Evolutionary conservation across 2,797 vertebrate species (phyloP).

Genomic region (Xenentodon cancila): DNA sequence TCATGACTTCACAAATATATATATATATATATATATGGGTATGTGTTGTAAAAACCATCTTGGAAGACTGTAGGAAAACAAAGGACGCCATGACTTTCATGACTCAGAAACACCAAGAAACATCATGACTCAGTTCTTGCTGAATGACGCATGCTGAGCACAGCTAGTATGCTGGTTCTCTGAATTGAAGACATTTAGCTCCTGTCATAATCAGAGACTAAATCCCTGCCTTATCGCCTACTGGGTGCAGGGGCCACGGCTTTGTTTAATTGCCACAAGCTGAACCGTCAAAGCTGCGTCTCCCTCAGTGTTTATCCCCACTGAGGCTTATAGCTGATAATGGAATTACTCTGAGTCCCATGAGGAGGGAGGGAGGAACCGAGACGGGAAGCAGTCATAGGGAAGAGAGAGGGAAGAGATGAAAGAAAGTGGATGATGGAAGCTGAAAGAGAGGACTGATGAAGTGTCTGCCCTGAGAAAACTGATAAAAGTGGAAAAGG

Average conservation of each 20-base stretch:
- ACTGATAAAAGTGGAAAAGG: constrained; percentile 14
- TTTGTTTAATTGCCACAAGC: constrained; percentile 79
- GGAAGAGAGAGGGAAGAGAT: constrained; percentile 31
- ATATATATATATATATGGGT: constrained; percentile 21
- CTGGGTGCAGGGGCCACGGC: constrained; percentile 65
- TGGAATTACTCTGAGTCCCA: constrained; percentile 78
- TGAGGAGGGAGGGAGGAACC: constrained; percentile 48
- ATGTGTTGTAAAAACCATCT: constrained; percentile 23
- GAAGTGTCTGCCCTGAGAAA: constrained; percentile 25
- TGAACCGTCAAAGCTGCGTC: constrained; percentile 69
- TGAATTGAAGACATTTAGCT: constrained; percentile 72
- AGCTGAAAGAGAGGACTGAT: constrained; percentile 38
- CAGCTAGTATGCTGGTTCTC: constrained; percentile 48
- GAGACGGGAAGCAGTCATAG: constrained; percentile 35
- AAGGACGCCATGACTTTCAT: constrained; percentile 45
- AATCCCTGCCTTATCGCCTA: constrained; percentile 70
- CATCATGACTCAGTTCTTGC: constrained; percentile 61
- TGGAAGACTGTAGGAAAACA: constrained; percentile 17
- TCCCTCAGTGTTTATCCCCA: constrained; percentile 76
- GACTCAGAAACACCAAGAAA: constrained; percentile 3
- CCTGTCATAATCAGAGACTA: constrained; percentile 69
- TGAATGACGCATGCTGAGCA: constrained; percentile 65
- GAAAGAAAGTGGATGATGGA: constrained; percentile 38
- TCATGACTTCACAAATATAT: constrained; percentile 15
- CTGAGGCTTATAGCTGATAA: constrained; percentile 77